Base-by-base conservation (phyloP, 2,113 vertebrate species). In the Parus major region DNA sequence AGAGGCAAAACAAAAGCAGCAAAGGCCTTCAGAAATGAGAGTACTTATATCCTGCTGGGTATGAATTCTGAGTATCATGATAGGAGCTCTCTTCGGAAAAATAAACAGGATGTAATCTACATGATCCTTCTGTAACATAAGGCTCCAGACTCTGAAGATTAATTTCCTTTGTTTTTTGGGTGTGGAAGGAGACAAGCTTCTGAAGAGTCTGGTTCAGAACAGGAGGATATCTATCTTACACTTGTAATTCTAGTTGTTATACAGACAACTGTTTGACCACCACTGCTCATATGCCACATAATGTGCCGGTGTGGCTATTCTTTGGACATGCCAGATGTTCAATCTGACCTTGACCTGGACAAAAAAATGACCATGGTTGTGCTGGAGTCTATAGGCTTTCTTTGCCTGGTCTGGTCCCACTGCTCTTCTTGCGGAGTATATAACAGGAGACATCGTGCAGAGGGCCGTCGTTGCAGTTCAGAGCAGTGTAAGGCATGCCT, bases 251-350 rank as follows among this genome's bases (percentile, higher is more conserved):
- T 20, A 73, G 27, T 19, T 72, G 22, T 6, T 44, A 5, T 29
- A 22, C 2, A 63, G 29, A 27, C 5, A 55, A 17, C 12, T 47
- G 6, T 28, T 56, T 65, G 14, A 64, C 15, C 8, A 24, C 1
- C 1, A 3, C 23, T 18, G 7, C 8, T 80, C 12, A 15, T 69
- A 39, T 39, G 9, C 0, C 1, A 33, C 3, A 9, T 59, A 17
- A 14, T 52, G 7, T 73, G 23, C 5, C 6, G n/a, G 5, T 56
- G 12, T 35, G 33, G 20, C 17, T 86, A 12, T 41, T 57, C 42
- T 82, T 65, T 44, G 31, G 19, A 31, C 16, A 35, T 1, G 6
- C 5, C 15, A 75, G 13, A 6, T 60, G 8, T 35, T 35, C 16
- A 46, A 19, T 29, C 3, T 61, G 11, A 31, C 27, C 11, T 72